Evolutionary conservation across 2,888 invertebrate genomes (phyloP).

Genomic region (Apeira syringaria): DNA sequence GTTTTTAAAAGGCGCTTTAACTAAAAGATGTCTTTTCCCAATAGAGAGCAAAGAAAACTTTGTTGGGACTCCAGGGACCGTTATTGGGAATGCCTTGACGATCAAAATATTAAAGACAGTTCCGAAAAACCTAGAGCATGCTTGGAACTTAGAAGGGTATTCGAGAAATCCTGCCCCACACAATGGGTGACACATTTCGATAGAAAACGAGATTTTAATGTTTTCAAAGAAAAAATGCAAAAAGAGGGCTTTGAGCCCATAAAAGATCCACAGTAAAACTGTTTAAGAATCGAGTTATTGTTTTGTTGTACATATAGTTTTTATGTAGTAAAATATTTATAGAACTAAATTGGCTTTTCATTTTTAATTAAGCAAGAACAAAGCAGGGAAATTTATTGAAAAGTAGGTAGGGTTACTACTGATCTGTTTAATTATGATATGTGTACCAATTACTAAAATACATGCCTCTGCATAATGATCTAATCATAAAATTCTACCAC

Average conservation of each 20-base stretch:
- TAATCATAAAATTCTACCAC: too few relatives aligned
- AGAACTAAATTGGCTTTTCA: conserved; percentile 54
- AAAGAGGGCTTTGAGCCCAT: conserved; percentile 93
- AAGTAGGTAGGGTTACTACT: conserved; percentile 7
- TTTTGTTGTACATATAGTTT: conserved; percentile 65
- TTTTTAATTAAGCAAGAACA: conserved; percentile 21
- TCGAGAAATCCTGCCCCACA: conserved; percentile 90
- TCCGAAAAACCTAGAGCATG: conserved; percentile 84
- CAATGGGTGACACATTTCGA: conserved; percentile 98
- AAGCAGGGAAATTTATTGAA: not conserved
- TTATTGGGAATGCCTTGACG: conserved; percentile 95
- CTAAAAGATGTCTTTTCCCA: conserved; percentile 90
- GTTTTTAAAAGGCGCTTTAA: conserved; percentile 42
- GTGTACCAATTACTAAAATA: too few relatives aligned
- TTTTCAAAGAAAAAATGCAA: conserved; percentile 94
- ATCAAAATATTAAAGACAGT: conserved; percentile 85
- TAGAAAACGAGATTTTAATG: conserved; percentile 93
- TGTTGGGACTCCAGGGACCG: conserved; percentile 95
- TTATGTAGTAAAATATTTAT: conserved; percentile 68
- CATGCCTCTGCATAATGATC: too few relatives aligned
- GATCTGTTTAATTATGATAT: too few relatives aligned
- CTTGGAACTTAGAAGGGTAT: conserved; percentile 87
- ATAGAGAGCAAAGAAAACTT: conserved; percentile 89
- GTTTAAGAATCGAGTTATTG: conserved; percentile 35
- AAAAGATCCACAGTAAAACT: conserved; percentile 64